A percentile compares a stretch with the other conserved stretches of the same genome.
Evolutionary conservation across 2,797 vertebrate genomes (phyloP).

Genomic region (Acrossocheilus fasciatus): DNA sequence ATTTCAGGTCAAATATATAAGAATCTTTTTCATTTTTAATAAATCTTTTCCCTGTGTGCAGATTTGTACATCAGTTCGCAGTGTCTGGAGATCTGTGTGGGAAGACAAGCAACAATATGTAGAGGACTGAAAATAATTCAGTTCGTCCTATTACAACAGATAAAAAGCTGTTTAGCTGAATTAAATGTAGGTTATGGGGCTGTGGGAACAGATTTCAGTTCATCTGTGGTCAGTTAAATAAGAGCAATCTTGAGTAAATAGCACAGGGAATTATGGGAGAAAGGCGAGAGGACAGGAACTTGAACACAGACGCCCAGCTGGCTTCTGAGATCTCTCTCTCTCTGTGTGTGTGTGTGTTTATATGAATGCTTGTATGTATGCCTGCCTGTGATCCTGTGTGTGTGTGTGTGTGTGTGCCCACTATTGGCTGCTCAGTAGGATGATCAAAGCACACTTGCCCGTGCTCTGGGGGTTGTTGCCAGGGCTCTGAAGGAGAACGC

Average conservation of each 20-base stretch:
- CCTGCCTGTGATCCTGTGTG: constrained; percentile 40
- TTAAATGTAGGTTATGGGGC: constrained; percentile 27
- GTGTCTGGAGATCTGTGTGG: neutral
- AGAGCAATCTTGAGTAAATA: constrained; percentile 24
- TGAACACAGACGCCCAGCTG: constrained; percentile 12
- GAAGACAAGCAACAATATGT: neutral
- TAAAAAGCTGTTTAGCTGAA: neutral
- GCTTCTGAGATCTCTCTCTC: neutral
- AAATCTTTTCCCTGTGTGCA: neutral
- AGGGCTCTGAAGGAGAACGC: constrained; percentile 76
- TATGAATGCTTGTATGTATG: neutral
- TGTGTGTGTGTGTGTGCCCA: constrained; percentile 54
- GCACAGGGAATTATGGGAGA: constrained; percentile 30
- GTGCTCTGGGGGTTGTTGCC: constrained; percentile 80
- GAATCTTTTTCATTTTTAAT: neutral
- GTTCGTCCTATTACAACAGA: neutral
- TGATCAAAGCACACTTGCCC: constrained; percentile 52
- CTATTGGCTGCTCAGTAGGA: constrained; percentile 54
- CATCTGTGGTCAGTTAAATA: constrained; percentile 24
- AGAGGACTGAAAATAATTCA: neutral
- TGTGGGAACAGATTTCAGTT: neutral
- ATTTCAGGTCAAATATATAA: neutral
- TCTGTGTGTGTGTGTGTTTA: constrained; percentile 30
- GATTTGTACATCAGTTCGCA: neutral
- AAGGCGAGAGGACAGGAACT: constrained; percentile 11